Evolutionary conservation across 2,113 vertebrate genomes (phyloP), one percentile per base, ranked within the genome.

Genomic region (Dolichotis patagonum): DNA sequence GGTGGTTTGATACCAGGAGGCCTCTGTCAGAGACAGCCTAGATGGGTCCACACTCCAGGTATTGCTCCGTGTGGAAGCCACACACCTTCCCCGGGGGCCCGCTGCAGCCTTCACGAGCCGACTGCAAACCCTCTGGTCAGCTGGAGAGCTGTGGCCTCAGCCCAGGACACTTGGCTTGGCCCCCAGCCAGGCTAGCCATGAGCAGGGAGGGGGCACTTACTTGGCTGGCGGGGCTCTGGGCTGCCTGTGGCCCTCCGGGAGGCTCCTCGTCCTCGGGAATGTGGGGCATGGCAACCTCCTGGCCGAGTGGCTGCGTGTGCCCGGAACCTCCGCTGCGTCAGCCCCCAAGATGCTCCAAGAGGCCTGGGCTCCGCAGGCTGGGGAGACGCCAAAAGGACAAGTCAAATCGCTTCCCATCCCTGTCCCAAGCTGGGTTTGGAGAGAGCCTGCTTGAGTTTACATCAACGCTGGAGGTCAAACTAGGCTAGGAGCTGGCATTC

Each of bases 201-300:
- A 83, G 91, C 86, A 97, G 86, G 56, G 54, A 96, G 75, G 81
- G 89, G 89, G 91, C 97, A 98, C 98, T 98, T 98, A 98, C 98
- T 98, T 98, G 97, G 95, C 97, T 3, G 85, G 85, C 12, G 19
- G 96, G 92, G 94, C 73, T 98, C 93, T 96, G 98, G 93, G 95
- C 91, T 96, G 97, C 96, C 92, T 99, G 98, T 95, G 97, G 98
- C 97, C 99, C 99, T 24, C 99, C 98, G 77, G 99, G 99, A 96
- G 99, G 99, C 98, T 99, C 99, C 90, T 99, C 99, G 46, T 99
- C 99, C 98, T 99, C 99, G 2, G 99, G 99, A 97, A 99, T 97
- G 62, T 99, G 99, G 98, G 99, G 99, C 99, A 99, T 99, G 97
- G 92, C 98, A 98, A 95, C 96, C 98, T 9, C 20, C 98, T 97